These are phyloP conservation scores for Choreutis nemorana DNA, from an alignment of 2,888 invertebrate genomes.

Conservation along the genomic window DNA sequence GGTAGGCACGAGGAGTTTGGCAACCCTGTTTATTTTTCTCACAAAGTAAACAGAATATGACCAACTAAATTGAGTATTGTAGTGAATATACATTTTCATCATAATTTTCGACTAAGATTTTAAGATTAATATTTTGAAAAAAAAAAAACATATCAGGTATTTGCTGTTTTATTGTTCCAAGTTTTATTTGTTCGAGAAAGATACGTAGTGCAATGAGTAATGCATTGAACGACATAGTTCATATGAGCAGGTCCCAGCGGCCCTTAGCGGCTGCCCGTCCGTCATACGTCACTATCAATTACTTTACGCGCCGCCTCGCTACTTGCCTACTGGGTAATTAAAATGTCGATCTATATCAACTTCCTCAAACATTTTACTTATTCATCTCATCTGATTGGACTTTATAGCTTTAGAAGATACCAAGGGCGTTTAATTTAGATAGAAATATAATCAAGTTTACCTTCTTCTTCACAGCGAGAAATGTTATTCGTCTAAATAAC, in stretches of 20 bases:
- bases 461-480: constrained; percentile 40
- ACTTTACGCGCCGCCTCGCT: constrained; percentile 27
- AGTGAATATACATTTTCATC: no score
- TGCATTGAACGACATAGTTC: no score
- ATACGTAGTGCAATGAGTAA: no score
- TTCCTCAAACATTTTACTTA: constrained; percentile 11
- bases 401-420: neutral
- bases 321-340: constrained; percentile 30
- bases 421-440: constrained; percentile 18
- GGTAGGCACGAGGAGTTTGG: constrained; percentile 49
- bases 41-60: constrained; percentile 36
- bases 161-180: no score
- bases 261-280: constrained; percentile 48
- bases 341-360: constrained; percentile 24
- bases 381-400: neutral
- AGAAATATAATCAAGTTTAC: constrained; percentile 44
- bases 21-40: constrained; percentile 48
- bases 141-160: no score
- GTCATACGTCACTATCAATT: constrained; percentile 63
- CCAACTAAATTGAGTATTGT: no score
- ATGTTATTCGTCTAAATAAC: constrained; percentile 45
- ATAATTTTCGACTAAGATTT: no score
- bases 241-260: no score
- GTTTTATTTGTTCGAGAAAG: no score
- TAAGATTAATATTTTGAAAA: no score